phyloP scores from a whole-genome alignment of 2,888 invertebrate genomes.

The Creontiades dilutus region DNA sequence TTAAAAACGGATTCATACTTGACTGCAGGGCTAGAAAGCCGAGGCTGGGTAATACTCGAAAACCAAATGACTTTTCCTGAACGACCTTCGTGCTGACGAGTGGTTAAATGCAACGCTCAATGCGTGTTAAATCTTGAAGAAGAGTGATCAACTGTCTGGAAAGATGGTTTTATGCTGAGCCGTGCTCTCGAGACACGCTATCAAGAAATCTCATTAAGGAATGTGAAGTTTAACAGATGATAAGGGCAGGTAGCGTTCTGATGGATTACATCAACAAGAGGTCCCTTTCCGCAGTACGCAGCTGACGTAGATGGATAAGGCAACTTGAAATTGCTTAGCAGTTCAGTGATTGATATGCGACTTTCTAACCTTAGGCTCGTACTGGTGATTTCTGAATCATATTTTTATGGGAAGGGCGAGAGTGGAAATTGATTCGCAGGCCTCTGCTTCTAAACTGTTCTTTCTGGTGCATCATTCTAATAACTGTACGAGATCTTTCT shows the following conservation, averaged over 20 bases:
- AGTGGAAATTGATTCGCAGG: neutral
- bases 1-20: too few species aligned
- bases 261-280: constrained; percentile 55
- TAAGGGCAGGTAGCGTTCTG: constrained; percentile 61
- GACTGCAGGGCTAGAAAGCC: too few species aligned
- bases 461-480: too few species aligned
- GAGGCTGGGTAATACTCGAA: too few species aligned
- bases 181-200: constrained; percentile 38
- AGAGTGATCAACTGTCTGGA: constrained; percentile 38
- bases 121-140: neutral
- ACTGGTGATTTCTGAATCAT: neutral
- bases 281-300: constrained; percentile 48
- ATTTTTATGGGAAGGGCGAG: neutral
- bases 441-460: too few species aligned
- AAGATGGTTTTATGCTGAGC: constrained; percentile 54
- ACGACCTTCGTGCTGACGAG: constrained; percentile 4
- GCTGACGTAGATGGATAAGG: constrained; percentile 61
- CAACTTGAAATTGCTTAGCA: constrained; percentile 52
- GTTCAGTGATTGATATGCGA: constrained; percentile 58
- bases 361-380: constrained; percentile 41
- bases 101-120: neutral
- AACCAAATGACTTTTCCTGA: neutral
- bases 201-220: constrained; percentile 61
- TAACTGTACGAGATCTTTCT: too few species aligned
- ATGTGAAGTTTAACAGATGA: constrained; percentile 64